These are phyloP conservation scores for Phoxinus dragarum DNA, from an alignment of 2,797 vertebrate species.

Conservation along the genomic window DNA sequence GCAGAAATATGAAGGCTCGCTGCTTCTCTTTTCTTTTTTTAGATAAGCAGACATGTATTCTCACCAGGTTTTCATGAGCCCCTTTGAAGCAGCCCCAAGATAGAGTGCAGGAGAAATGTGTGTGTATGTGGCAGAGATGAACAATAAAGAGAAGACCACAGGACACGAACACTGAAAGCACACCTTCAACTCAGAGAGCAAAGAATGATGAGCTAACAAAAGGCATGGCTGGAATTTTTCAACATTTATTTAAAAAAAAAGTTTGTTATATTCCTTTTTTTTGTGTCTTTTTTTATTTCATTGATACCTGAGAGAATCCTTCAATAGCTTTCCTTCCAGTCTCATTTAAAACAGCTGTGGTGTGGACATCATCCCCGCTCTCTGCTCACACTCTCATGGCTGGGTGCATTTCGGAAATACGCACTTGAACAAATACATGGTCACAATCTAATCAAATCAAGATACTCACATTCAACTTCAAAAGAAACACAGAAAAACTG, in stretches of 20 bases:
- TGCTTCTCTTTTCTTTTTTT: neutral
- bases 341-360: constrained; percentile 71
- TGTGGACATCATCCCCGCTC: constrained; percentile 61
- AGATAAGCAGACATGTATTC: constrained; percentile 6
- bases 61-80: neutral
- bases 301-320: constrained; percentile 86
- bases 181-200: constrained; percentile 65
- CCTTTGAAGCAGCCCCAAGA: constrained; percentile 18
- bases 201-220: constrained; percentile 77
- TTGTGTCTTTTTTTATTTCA: constrained; percentile 58
- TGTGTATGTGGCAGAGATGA: neutral
- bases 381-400: constrained; percentile 66
- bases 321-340: constrained; percentile 80
- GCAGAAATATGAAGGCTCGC: neutral
- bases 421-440: neutral
- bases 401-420: constrained; percentile 57
- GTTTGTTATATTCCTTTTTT: constrained; percentile 47
- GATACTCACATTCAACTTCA: constrained; percentile 16
- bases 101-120: constrained; percentile 24
- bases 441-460: constrained; percentile 30
- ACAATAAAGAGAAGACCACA: constrained; percentile 41
- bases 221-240: constrained; percentile 78
- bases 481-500: neutral
- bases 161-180: constrained; percentile 47
- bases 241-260: constrained; percentile 80